Evolutionary conservation across 2,888 invertebrate genomes (phyloP), one percentile per base, ranked within the genome.

Genomic region (Andrena trimmerana): DNA sequence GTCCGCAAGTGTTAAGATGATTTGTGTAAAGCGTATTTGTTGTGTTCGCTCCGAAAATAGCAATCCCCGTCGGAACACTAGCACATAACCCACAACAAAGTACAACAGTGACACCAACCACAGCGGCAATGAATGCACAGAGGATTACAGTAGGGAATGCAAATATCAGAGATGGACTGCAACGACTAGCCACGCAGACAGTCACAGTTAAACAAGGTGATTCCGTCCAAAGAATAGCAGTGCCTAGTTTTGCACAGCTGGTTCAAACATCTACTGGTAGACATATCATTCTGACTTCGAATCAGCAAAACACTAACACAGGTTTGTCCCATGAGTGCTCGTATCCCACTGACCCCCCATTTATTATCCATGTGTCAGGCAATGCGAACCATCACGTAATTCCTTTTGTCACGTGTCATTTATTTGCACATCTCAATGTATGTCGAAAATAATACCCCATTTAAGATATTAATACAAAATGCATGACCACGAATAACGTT

Each of bases 241-340:
- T 93, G 73, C 93, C 94, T 72, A 90, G 92, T 88, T 93, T 96
- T 88, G 96, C 97, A 60, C 97, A 97, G 91, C 94, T 97, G 69
- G 96, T 97, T 66, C 97, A 97, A 92, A 96, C 96, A 6, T 95
- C 96, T 31, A 95, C 96, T 70, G 97, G 97, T 8, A 96, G 96
- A 89, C 97, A 97, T 93, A 95, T 96, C 88, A 94, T 97, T 81
- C 92, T 96, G 68, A 96, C 96, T 3, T 95, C 96, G 1, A 93
- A 90, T 88, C 93, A 93, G 80, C 93, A 93, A 86, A 93, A 90
- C 78, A 91, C 93, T 79, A 93, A 93, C 81, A 90, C 93, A 84
- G 91, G 93, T 93, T 84, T 85, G 91, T 89, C 83, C 83, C 48
- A 84, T 57, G 68, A 84, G 74, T 75, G 80, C 68, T 83, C 77